phyloP scores from a whole-genome alignment of 2,113 vertebrate species.

The Muntiacus muntjak region DNA sequence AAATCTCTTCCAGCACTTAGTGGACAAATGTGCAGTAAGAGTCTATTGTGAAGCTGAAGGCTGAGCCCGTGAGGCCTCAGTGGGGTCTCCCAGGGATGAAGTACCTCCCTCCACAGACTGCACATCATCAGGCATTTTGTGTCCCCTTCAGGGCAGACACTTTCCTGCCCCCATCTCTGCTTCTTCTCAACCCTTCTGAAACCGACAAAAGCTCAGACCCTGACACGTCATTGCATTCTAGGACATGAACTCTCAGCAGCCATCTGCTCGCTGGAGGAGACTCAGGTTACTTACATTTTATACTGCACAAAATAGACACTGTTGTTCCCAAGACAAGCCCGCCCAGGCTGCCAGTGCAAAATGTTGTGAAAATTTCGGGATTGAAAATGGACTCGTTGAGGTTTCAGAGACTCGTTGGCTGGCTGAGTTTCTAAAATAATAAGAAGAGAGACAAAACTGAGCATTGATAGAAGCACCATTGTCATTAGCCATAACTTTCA shows the following conservation, averaged over 20 bases:
- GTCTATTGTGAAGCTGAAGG: background rate
- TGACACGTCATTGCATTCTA: background rate
- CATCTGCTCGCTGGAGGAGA: background rate
- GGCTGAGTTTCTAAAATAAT: conserved; percentile 57
- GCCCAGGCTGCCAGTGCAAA: conserved; percentile 78
- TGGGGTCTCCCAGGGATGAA: background rate
- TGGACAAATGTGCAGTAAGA: background rate
- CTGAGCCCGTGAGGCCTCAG: background rate
- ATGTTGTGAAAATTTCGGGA: conserved; percentile 78
- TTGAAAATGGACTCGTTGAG: conserved; percentile 73
- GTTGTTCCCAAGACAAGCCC: background rate
- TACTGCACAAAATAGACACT: conserved; percentile 79
- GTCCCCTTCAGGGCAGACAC: background rate
- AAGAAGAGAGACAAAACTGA: background rate
- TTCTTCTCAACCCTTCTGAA: background rate
- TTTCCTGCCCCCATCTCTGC: background rate
- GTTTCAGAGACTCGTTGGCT: conserved; percentile 62
- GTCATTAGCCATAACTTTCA: background rate
- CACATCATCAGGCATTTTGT: background rate
- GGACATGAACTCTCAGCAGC: background rate
- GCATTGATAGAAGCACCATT: background rate
- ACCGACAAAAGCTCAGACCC: background rate
- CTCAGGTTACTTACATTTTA: conserved; percentile 77
- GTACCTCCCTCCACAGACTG: background rate
- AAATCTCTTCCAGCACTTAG: background rate